These are phyloP conservation scores for Neoitamus cyanurus DNA, from an alignment of 2,888 invertebrate species.

Conservation along the genomic window DNA sequence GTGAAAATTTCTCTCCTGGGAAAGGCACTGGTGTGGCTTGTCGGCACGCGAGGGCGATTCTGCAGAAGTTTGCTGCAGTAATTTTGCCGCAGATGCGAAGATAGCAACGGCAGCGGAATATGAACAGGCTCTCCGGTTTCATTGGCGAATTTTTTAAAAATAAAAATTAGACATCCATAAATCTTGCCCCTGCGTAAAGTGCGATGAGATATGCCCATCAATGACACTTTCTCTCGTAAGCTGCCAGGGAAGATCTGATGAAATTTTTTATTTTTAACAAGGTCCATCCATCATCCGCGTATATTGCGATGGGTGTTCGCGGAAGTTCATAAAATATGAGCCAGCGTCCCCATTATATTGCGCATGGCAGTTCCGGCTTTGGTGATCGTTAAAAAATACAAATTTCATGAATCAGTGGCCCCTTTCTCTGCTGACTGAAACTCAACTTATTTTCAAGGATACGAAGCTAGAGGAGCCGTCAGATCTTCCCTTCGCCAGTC, in stretches of 20 bases:
- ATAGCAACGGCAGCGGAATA: background rate
- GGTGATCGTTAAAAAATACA: conserved; percentile 12
- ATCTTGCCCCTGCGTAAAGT: conserved; percentile 17
- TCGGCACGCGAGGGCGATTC: background rate
- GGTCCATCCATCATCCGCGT: conserved; percentile 13
- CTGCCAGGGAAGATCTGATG: conserved; percentile 4
- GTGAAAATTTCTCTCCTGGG: conserved; percentile 14
- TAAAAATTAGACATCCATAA: conserved; percentile 1
- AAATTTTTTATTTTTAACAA: conserved; percentile 21
- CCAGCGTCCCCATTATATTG: background rate
- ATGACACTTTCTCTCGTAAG: conserved; percentile 26
- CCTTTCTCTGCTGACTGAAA: background rate
- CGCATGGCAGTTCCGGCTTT: background rate
- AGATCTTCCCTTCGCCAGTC: conserved; percentile 21
- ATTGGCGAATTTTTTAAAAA: background rate
- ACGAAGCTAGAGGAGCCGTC: background rate
- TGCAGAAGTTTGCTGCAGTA: conserved; percentile 5
- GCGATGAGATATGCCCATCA: conserved; percentile 29
- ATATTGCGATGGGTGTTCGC: background rate
- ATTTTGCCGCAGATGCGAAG: background rate
- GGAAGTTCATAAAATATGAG: conserved; percentile 26
- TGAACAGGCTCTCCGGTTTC: background rate
- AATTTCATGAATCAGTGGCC: conserved; percentile 30
- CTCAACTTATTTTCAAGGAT: background rate
- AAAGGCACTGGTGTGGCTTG: background rate